Evolutionary conservation across 2,888 invertebrate genomes (phyloP).

Genomic region (Drosophila robusta): DNA sequence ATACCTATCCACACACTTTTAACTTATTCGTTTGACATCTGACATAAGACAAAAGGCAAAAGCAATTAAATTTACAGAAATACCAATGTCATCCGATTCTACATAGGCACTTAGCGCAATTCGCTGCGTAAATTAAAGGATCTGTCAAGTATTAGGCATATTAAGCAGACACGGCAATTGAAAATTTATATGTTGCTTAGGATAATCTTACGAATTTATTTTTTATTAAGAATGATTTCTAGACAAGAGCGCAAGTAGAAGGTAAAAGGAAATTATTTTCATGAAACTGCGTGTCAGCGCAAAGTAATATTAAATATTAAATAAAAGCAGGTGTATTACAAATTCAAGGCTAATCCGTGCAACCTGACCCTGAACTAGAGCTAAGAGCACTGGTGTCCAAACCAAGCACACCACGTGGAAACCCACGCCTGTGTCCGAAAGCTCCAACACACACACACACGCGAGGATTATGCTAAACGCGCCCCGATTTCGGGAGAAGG

Average conservation of each 20-base stretch:
- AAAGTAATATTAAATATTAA: neutral
- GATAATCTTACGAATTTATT: neutral
- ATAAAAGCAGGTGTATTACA: neutral
- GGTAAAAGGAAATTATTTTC: neutral
- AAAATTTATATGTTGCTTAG: neutral
- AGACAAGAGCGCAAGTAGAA: no score
- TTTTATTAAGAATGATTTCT: no score
- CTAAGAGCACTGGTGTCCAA: constrained; percentile 1
- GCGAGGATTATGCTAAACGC: neutral
- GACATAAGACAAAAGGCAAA: constrained; percentile 14
- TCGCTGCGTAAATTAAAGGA: neutral
- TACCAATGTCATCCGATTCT: constrained; percentile 17
- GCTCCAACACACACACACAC: neutral
- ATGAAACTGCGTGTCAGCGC: neutral
- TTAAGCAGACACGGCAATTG: neutral
- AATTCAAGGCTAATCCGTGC: constrained; percentile 8
- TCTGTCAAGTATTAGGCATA: no score
- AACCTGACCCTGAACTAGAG: constrained; percentile 7
- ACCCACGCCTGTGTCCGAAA: neutral
- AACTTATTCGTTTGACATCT: constrained; percentile 21
- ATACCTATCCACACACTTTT: neutral
- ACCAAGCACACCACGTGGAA: neutral
- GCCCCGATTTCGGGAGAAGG: neutral
- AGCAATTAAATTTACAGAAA: constrained; percentile 30
- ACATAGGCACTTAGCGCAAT: neutral